Base-by-base conservation (phyloP, 2,797 vertebrate species). In the Anas acuta region DNA sequence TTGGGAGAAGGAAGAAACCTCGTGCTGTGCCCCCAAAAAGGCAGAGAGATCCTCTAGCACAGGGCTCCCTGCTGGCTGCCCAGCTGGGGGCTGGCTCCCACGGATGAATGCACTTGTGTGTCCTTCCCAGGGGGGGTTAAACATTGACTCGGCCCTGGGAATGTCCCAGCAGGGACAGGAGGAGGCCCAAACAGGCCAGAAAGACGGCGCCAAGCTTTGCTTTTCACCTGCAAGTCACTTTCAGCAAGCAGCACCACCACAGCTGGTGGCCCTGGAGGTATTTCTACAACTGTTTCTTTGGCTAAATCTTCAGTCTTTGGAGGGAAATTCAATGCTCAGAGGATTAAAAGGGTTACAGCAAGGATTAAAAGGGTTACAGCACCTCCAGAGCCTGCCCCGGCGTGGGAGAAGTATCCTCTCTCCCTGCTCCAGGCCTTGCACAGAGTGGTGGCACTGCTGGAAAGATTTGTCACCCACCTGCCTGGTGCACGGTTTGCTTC, bases 111-210 rank as follows among this genome's bases (percentile, higher is more conserved):
- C 75, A 33, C 88, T n/a, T 69, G 25, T 67, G 39, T 2, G 17
- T 86, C 80, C 89, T 82, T 79, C 73, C 77, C 74, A 32, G 43
- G 74, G 23, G 23, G 6, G 30, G 97, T 98, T 98, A 98, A 98
- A 98, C 95, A 98, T 98, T 98, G 96, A 98, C 97, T 45, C 13
- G 7, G 43, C n/a, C 65, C 84, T 7, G 33, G 83, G 33, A 69
- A 9, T 60, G 89, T 51, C 90, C 53, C 89, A 3, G 17, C 37
- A 13, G 69, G 56, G 74, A 61, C 1, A 15, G 61, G 92, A 85
- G 56, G 56, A 8, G 28, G 51, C 43, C 39, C 37, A 84, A 65
- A 28, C 32, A 49, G 47, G 65, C 62, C 1, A 5, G 25, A 43
- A 25, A 77, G 15, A 7, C 35, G n/a, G 13, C 0, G 2, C 56